Percentiles rank a stretch among this genome's conserved stretches.
phyloP scores from a whole-genome alignment of 2,888 invertebrate genomes.

The Synanthedon tipuliformis region DNA sequence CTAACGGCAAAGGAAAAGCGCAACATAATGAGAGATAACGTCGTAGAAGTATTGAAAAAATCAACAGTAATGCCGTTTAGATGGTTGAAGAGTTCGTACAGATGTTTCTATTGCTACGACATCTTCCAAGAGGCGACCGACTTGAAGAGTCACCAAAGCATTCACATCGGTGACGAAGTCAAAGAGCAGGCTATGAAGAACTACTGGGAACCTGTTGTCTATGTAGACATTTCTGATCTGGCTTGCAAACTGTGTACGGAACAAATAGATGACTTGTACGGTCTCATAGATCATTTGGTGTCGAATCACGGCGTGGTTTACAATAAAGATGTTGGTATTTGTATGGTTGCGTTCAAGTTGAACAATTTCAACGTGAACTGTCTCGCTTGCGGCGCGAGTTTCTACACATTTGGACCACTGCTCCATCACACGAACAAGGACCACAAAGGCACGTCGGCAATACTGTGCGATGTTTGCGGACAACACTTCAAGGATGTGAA shows the following conservation, averaged over 20 bases:
- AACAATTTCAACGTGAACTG: slow-evolving; percentile 46
- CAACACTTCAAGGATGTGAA: slow-evolving; percentile 52
- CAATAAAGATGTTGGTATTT: slow-evolving; percentile 50
- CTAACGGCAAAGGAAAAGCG: slow-evolving; percentile 39
- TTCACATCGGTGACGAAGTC: slow-evolving; percentile 32
- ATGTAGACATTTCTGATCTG: slow-evolving; percentile 43
- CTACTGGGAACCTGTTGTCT: slow-evolving; percentile 56
- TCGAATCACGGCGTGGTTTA: slow-evolving; percentile 35
- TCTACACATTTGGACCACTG: slow-evolving; percentile 52
- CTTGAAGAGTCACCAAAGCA: slow-evolving; percentile 40
- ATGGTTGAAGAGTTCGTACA: slow-evolving; percentile 57
- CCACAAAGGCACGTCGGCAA: slow-evolving; percentile 51
- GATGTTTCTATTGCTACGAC: slow-evolving; percentile 62
- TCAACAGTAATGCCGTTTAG: slow-evolving; percentile 56
- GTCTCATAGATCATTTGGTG: slow-evolving; percentile 47
- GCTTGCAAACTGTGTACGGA: slow-evolving; percentile 45
- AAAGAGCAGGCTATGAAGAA: slow-evolving; percentile 51
- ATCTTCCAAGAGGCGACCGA: slow-evolving; percentile 54
- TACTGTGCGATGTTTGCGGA: slow-evolving; percentile 54
- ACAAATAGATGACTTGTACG: slow-evolving; percentile 36
- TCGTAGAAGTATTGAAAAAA: slow-evolving; percentile 41
- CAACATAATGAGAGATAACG: slow-evolving; percentile 45
- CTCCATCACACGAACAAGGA: slow-evolving; percentile 56
- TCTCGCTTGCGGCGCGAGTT: slow-evolving; percentile 41
- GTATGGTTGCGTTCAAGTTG: slow-evolving; percentile 53